Conservation (phyloP, 2,797 vertebrate genomes). For the Cirrhinus molitorella region DNA sequence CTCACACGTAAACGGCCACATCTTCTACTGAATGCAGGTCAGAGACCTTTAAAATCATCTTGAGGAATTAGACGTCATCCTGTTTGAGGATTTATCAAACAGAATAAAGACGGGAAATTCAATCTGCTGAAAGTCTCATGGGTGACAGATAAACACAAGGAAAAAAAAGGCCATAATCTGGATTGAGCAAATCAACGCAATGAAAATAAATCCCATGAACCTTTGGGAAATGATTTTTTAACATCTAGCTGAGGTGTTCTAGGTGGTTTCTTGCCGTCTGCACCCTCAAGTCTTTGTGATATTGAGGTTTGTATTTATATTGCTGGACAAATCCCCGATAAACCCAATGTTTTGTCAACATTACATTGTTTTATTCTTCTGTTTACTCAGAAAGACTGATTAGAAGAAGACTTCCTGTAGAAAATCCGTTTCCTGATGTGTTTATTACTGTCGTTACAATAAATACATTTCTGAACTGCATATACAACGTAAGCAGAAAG, state of each 20-base stretch:
- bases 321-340: constrained; percentile 60
- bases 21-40: constrained; percentile 1
- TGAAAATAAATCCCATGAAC: not conserved
- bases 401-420: not conserved
- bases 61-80: constrained; percentile 69
- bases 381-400: not conserved
- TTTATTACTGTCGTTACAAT: not conserved
- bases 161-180: constrained; percentile 56
- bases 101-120: constrained; percentile 56
- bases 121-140: constrained; percentile 69
- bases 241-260: not conserved
- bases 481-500: no score
- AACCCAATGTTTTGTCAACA: not conserved
- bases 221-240: not conserved
- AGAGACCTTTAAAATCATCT: constrained; percentile 49
- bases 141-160: constrained; percentile 70
- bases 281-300: no score
- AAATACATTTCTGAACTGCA: not conserved
- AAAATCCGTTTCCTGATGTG: not conserved
- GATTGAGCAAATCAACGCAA: constrained; percentile 49
- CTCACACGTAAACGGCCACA: not conserved
- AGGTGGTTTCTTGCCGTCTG: not conserved
- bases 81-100: constrained; percentile 58
- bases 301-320: not conserved
- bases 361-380: not conserved